Base-by-base conservation (phyloP, 1,140 invertebrate genomes). In the Rhynchophorus ferrugineus region DNA sequence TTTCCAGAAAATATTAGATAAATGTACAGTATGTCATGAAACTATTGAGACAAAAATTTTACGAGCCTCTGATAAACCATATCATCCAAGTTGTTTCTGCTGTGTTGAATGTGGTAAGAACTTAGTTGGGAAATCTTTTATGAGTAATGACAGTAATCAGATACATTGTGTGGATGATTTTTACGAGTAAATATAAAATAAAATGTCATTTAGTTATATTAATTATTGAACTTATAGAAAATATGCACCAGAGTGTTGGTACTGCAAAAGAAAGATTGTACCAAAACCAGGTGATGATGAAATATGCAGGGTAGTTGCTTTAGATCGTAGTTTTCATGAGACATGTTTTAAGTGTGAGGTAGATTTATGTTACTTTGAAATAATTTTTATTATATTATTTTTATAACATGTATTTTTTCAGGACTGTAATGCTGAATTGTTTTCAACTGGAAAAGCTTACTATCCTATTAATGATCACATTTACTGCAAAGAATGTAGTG, bases 91-190 rank as follows among this genome's bases (percentile, higher is more conserved):
- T 54, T 99, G 96, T 70, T 99, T 99, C 67, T 89, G 87, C 51
- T 97, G 95, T 69, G 84, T 95, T 41, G 84, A 91, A 6, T 99
- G 96, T 75, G 85, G 86, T 18, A 91, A 93, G 69, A 95, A 89
- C 67, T 76, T 99, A 16, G 95, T 98, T 75, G 95, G 95, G 9
- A 89, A 98, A 69, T 93, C 93, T 17, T 99, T 98, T 66, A 98
- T 95, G 18, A 92, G 98, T 2, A 95, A 98, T 77, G 92, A 93
- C 20, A 91, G 91, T 24, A 97, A 96, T 76, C 87, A 94, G 69
- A 95, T 98, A 63, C 92, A 98, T 71, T 99, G 96, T 66, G 96
- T 99, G 68, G 89, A 96, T 65, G 95, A 98, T 75, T 99, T 98
- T 69, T 94, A 98, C 69, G 94, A 92, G 85, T 91, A 29, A n/a